Evolutionary conservation across 2,113 vertebrate species (phyloP).

Genomic region (Pelecanus crispus): DNA sequence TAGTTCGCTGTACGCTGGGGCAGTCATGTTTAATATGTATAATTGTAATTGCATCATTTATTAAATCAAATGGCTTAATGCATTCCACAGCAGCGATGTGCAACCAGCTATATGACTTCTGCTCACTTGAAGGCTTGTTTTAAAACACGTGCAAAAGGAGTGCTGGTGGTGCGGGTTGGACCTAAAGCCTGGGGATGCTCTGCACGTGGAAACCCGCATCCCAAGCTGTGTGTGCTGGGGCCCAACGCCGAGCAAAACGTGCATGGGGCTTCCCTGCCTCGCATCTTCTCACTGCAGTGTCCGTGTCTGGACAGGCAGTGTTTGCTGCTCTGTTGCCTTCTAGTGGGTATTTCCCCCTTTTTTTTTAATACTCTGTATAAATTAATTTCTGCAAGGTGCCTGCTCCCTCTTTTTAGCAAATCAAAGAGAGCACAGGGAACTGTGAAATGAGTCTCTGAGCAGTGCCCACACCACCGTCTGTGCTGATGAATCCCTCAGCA

Average conservation of each 20-base stretch:
- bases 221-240: background rate
- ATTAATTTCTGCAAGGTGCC: background rate
- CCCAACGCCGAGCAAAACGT: background rate
- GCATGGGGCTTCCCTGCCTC: background rate
- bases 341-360: background rate
- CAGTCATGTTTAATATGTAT: background rate
- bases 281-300: background rate
- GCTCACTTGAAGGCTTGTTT: background rate
- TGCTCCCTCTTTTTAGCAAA: background rate
- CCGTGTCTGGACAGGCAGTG: background rate
- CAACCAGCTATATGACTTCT: background rate
- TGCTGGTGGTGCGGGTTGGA: fast-evolving
- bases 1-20: background rate
- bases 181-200: background rate
- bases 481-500: background rate
- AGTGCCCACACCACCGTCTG: fast-evolving
- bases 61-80: background rate
- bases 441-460: background rate
- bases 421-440: background rate
- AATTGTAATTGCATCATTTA: conserved; percentile 16
- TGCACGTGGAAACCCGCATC: fast-evolving
- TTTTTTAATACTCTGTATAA: background rate
- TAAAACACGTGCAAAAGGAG: background rate
- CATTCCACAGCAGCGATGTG: background rate
- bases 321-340: background rate